These are phyloP conservation scores for Lasioglossum malachurum DNA, from an alignment of 2,888 invertebrate species.

Conservation along the genomic window DNA sequence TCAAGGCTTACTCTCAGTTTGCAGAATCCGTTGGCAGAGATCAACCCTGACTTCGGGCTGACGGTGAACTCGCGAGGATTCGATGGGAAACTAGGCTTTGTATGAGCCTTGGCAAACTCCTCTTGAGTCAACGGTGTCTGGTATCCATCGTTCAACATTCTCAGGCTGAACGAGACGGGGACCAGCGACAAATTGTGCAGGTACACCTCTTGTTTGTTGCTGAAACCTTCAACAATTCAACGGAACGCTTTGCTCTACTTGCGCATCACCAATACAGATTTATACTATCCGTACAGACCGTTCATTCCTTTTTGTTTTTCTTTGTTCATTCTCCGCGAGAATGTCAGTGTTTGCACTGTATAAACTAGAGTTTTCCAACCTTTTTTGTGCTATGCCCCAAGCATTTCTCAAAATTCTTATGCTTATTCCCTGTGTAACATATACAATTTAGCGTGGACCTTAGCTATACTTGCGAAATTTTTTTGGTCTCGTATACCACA, in stretches of 20 bases:
- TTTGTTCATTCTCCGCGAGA: no score
- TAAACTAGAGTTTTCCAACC: no score
- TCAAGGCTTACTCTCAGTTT: slow-evolving; percentile 83
- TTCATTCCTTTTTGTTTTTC: no score
- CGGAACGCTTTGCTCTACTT: background rate
- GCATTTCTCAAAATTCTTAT: no score
- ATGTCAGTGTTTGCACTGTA: no score
- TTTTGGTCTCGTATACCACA: no score
- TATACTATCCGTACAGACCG: no score
- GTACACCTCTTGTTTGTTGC: slow-evolving; percentile 84
- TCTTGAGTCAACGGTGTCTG: slow-evolving; percentile 85
- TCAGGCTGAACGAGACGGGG: slow-evolving; percentile 86
- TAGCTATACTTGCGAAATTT: no score
- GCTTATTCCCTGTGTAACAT: no score
- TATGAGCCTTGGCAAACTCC: slow-evolving; percentile 84
- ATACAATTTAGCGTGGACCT: no score
- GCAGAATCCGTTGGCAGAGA: slow-evolving; percentile 85
- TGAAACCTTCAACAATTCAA: slow-evolving; percentile 84
- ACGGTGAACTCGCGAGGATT: slow-evolving; percentile 87
- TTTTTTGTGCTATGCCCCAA: no score
- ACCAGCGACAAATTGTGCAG: slow-evolving; percentile 87
- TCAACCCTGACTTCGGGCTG: slow-evolving; percentile 85
- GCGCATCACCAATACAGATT: no score
- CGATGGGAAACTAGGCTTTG: slow-evolving; percentile 84
- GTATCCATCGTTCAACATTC: slow-evolving; percentile 86